Percentiles rank a stretch among this genome's conserved stretches.
phyloP scores from a whole-genome alignment of 2,888 invertebrate genomes.

The Parnassius mnemosyne region DNA sequence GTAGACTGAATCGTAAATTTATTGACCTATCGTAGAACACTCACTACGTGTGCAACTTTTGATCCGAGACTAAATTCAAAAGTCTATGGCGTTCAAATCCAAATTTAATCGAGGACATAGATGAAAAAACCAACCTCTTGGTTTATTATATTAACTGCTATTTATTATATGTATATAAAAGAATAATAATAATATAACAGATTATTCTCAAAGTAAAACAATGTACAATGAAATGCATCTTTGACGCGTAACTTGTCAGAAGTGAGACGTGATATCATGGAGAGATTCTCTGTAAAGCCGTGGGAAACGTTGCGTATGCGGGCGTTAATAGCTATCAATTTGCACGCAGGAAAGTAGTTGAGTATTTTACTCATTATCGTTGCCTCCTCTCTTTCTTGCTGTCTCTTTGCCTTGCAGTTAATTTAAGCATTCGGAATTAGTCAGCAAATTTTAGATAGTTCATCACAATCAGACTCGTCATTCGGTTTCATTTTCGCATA shows the following conservation, averaged over 20 bases:
- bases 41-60: too few relatives aligned
- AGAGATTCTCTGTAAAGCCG: constrained; percentile 12
- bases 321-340: constrained; percentile 17
- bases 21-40: too few relatives aligned
- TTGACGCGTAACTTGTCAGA: constrained; percentile 2
- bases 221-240: constrained; percentile 1
- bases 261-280: constrained; percentile 8
- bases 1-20: too few relatives aligned
- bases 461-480: background rate
- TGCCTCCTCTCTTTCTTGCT: background rate
- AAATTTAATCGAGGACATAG: too few relatives aligned
- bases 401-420: background rate
- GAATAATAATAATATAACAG: too few relatives aligned
- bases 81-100: too few relatives aligned
- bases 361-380: constrained; percentile 7
- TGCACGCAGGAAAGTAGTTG: constrained; percentile 11
- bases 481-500: too few relatives aligned
- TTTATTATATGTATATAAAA: too few relatives aligned
- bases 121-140: too few relatives aligned
- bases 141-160: too few relatives aligned
- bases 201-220: too few relatives aligned
- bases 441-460: background rate
- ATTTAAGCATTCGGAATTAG: background rate
- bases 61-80: too few relatives aligned
- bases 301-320: constrained; percentile 15